Conservation (phyloP, 1,140 invertebrate genomes). For the Eulimnadia texana region DNA sequence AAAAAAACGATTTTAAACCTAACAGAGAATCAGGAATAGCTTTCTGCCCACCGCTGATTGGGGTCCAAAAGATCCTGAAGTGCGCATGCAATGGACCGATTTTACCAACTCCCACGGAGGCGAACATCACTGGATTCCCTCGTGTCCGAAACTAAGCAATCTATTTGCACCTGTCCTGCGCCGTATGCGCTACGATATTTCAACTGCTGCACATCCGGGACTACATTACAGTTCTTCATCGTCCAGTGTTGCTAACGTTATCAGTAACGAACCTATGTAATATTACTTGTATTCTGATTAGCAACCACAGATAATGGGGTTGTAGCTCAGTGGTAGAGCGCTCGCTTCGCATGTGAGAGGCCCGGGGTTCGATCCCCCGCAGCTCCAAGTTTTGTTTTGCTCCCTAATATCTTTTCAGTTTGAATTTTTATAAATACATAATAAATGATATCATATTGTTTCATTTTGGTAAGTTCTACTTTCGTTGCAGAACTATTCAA, state of each 20-base stretch:
- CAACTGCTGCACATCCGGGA: not conserved
- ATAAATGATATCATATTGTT: no score
- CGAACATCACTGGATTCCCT: not conserved
- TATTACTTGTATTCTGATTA: no score
- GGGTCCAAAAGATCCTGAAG: conserved; percentile 39
- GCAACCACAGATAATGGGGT: conserved; percentile 32
- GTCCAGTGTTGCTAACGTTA: not conserved
- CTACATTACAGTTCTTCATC: not conserved
- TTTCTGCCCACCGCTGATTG: conserved; percentile 38
- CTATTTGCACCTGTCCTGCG: not conserved
- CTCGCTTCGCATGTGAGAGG: conserved; percentile 87
- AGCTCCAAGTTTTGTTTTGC: conserved; percentile 37
- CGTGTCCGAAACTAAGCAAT: not conserved
- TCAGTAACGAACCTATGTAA: not conserved
- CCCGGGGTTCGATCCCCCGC: conserved; percentile 72
- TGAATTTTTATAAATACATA: not conserved
- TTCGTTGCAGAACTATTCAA: no score
- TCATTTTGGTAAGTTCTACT: no score
- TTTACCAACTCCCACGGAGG: conserved; percentile 24
- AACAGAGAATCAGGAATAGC: conserved; percentile 35
- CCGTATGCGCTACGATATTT: not conserved
- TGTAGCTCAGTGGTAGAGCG: conserved; percentile 76
- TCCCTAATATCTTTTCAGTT: not conserved
- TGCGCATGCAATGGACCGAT: conserved; percentile 36
- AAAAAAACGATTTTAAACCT: conserved; percentile 14